Evolutionary conservation across 2,888 invertebrate species (phyloP), one percentile per base, ranked within the genome.

Genomic region (Meteorus colon): DNA sequence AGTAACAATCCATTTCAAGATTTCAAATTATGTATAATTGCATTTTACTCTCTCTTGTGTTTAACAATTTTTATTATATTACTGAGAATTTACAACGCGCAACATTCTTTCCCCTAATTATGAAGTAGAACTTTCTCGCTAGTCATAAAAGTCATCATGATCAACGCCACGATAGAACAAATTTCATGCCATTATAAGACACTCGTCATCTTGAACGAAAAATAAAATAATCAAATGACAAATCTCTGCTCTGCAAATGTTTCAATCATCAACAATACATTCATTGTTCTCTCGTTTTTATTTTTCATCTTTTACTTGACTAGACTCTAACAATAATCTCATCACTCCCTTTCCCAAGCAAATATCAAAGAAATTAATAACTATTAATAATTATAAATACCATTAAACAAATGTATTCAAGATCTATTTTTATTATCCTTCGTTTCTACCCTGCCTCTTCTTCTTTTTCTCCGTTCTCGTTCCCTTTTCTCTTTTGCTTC

Each of bases 1-100:
- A 29, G 12, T 29, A 29, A 14, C 31, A 29, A 14, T 29, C 62
- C 62, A 31, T 62, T 62, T 62, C 14, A 29, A 29, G 62, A 62
- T 62, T 31, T 62, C 2, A 29, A 62, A 29, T 4, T 31, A 29
- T 4, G 31, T 62, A 62, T 62, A 62, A 62, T 62, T 65, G 19
- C 24, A 65, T 65, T 41, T 31, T 65, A 65, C 41, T 65, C 37
- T 65, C 41, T 65, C 65, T 65, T 41, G 37, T 29, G 31, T 62
- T 29, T 6, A 62, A 62, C 62, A n/a, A 55, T 55, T 55, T 16
- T 60, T 60, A 62, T 62, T 29, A 29, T 62, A 29, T 16, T 62
- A 29, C 31, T 62, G 5, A 31, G 29, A 62, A 62, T 29, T 16
- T 29, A 29, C 27, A 2, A 29, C 31, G 59, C 29, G 55, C 55